Base-by-base conservation (phyloP, 2,888 invertebrate genomes). In the Sarcophaga variegata region DNA sequence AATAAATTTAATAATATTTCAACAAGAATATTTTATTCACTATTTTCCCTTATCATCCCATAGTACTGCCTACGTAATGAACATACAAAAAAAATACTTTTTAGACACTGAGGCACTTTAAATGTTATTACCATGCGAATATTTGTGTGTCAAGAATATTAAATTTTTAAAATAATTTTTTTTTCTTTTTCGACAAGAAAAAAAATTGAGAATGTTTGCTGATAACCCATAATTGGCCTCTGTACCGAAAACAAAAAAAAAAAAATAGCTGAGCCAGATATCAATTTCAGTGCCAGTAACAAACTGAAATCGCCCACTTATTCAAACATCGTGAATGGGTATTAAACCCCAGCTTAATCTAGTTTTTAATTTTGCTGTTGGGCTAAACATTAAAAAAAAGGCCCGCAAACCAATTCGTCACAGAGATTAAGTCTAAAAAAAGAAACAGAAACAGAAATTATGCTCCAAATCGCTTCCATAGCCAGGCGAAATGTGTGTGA, bases 311-410 rank as follows among this genome's bases (percentile, higher is more conserved):
- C 37, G 8, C 37, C 37, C 37, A 37, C 37, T 37, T 10, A 37
- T 8, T 8, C 37, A 37, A 10, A 37, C 8, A 2, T 2, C 10
- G 37, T 37, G 8, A 37, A 37, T 10, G 37, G 37, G 17, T 14
- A 14, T 54, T 47, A 64, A 20, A 45, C 25, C 25, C 25, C 66
- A 67, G 47, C 27, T 47, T 5, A 37, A 72, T 77, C 27, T 72
- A 83, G 64, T 77, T 77, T 3, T 78, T 77, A 77, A 78, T 64
- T 77, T 66, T 77, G 77, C 66, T 37, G 11, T 27, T 11, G 22
- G 66, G 60, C 22, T 12, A 17, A 17, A 17, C 17, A 54, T 54
- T 54, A 14, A 17, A 54, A 54, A 54, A 54, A 37, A 37, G 37
- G 37, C 37, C 37, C 66, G 14, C 20, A 49, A 54, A 27, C 45